A percentile compares a stretch with the other conserved stretches of the same genome.
Evolutionary conservation across 2,888 invertebrate genomes (phyloP).

Genomic region (Alviniconcha strummeri): DNA sequence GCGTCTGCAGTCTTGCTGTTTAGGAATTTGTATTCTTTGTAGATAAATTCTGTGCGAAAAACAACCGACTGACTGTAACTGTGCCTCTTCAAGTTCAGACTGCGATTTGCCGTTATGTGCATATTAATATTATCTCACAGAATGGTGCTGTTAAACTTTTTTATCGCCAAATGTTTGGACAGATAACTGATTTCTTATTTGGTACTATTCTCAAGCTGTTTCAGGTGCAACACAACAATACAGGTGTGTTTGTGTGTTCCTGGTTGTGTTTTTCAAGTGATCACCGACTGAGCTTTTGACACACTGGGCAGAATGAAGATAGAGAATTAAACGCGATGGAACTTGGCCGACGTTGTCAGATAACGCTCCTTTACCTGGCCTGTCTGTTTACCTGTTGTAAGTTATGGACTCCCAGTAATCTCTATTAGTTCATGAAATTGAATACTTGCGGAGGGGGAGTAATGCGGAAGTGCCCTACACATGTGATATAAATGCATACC

Average conservation of each 20-base stretch:
- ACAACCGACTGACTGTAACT: background rate
- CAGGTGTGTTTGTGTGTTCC: no score
- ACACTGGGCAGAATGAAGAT: slow-evolving; percentile 4
- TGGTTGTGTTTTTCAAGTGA: no score
- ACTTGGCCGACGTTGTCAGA: background rate
- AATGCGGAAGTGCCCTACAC: background rate
- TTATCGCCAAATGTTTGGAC: background rate
- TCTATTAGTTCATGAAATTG: no score
- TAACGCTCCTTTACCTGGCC: background rate
- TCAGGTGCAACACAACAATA: background rate
- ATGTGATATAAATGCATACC: background rate
- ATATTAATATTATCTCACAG: background rate
- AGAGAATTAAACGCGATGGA: background rate
- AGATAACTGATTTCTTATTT: no score
- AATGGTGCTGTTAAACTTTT: background rate
- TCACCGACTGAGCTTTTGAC: no score
- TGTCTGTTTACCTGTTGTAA: slow-evolving; percentile 5
- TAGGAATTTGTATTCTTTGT: background rate
- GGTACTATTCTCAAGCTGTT: background rate
- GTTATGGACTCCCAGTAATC: background rate
- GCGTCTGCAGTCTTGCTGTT: background rate
- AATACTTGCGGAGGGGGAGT: background rate
- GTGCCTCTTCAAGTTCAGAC: background rate
- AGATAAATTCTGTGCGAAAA: background rate
- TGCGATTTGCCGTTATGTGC: background rate